These are phyloP conservation scores for Mobula birostris DNA, from an alignment of 2,113 vertebrate species.

Conservation along the genomic window DNA sequence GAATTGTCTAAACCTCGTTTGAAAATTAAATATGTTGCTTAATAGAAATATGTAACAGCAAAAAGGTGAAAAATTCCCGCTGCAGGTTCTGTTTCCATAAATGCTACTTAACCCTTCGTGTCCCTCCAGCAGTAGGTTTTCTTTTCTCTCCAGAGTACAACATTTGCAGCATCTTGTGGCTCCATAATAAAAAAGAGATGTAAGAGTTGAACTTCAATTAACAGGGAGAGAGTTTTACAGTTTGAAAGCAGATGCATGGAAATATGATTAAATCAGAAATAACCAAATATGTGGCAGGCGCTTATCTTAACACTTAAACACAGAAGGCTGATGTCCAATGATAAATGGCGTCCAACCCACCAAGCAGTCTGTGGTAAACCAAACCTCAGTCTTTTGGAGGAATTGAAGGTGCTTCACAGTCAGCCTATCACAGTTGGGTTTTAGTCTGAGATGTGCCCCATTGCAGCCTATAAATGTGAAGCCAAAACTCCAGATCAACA, in stretches of 20 bases:
- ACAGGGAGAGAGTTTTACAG: neutral
- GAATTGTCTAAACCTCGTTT: neutral
- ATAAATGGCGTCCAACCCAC: neutral
- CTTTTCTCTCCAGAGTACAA: no score
- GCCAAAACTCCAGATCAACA: neutral
- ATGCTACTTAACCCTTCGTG: no score
- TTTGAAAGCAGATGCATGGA: neutral
- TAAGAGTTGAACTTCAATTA: neutral
- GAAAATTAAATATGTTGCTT: neutral
- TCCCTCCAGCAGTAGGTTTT: no score
- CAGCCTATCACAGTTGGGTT: neutral
- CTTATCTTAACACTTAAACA: neutral
- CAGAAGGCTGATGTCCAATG: neutral
- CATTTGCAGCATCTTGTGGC: no score
- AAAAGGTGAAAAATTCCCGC: neutral
- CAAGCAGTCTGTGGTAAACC: neutral
- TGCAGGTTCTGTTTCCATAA: no score
- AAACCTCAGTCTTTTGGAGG: no score
- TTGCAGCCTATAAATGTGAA: neutral
- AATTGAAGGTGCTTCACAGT: no score
- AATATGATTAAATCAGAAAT: neutral
- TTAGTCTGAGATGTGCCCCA: neutral
- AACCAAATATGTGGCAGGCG: neutral
- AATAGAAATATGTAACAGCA: neutral
- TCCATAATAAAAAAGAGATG: neutral